A percentile compares a stretch with the other conserved stretches of the same genome.
phyloP scores from a whole-genome alignment of 2,797 vertebrate species.

The Danio kyathit region DNA sequence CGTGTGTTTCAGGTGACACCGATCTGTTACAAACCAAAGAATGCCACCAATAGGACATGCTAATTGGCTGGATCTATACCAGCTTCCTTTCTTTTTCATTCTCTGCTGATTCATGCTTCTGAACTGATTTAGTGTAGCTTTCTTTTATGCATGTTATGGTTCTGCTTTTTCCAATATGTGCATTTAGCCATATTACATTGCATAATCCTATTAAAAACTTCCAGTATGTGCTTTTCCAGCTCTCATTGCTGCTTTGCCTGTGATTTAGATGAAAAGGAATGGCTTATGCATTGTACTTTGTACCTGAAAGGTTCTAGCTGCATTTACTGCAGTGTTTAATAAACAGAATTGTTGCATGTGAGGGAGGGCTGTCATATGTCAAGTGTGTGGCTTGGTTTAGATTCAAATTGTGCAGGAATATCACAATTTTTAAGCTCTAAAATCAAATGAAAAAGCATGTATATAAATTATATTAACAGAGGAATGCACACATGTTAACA shows the following conservation, averaged over 20 bases:
- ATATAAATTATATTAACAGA: background rate
- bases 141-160: background rate
- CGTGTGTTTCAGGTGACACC: conserved; percentile 20
- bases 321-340: background rate
- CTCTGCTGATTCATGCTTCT: background rate
- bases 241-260: conserved; percentile 48
- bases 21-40: conserved; percentile 7
- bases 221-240: conserved; percentile 24
- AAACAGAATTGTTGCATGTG: conserved; percentile 48
- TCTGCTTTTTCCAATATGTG: background rate
- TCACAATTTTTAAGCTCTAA: background rate
- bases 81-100: background rate
- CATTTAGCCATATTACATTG: conserved; percentile 9
- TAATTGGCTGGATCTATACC: conserved; percentile 32
- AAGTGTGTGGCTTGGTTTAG: conserved; percentile 36
- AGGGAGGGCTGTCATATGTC: conserved; percentile 22
- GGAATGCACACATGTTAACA: background rate
- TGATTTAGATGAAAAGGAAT: background rate
- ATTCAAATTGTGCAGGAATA: background rate
- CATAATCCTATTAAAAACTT: background rate
- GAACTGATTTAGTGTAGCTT: conserved; percentile 5
- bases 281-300: conserved; percentile 3
- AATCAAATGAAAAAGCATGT: background rate
- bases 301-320: background rate
- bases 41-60: conserved; percentile 24